Evolutionary conservation across 1,140 invertebrate genomes (phyloP), one percentile per base, ranked within the genome.

Genomic region (Drosophila mauritiana): DNA sequence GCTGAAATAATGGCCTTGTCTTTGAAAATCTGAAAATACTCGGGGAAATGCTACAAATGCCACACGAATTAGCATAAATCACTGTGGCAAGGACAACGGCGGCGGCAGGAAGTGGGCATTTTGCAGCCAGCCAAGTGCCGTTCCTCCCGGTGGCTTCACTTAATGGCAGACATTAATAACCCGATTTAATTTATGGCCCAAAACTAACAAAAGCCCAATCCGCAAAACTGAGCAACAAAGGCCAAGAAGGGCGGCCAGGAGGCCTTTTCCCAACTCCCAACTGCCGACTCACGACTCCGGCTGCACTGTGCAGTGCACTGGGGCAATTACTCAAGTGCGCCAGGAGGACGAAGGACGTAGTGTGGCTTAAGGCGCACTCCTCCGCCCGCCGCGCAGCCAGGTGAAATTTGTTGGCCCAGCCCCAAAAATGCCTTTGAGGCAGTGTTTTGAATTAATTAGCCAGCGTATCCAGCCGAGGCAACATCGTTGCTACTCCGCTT

Each of bases 361-460:
- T 84, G 61, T 74, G 80, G 64, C 80, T 78, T 84, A 78, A 89
- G 85, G 80, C 77, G 43, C n/a, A 49, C 57, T 22, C 36, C 13
- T 17, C 36, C 13, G 8, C 52, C 25, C 15, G 12, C 36, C 20
- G 20, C 7, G 2, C 45, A 45, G 67, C 43, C 76, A 89, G 83
- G 83, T 89, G 59, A 56, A 77, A 83, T 68, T 88, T 65, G 76
- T 69, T 85, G 77, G 76, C 54, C 65, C 43, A 53, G 45, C 34
- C 53, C 78, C 79, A 84, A 81, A 89, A 90, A 85, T 90, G 78
- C 75, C 74, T 84, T 75, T 67, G 62, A 90, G 86, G 65, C 86
- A 82, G 64, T 90, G 86, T 82, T 90, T 83, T 85, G 86, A 90
- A 90, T 90, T 90, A 90, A 90, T 90, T 90, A 90, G 86, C 68